Conservation (phyloP, 2,113 vertebrate species). For the Coregonus clupeaformis region DNA sequence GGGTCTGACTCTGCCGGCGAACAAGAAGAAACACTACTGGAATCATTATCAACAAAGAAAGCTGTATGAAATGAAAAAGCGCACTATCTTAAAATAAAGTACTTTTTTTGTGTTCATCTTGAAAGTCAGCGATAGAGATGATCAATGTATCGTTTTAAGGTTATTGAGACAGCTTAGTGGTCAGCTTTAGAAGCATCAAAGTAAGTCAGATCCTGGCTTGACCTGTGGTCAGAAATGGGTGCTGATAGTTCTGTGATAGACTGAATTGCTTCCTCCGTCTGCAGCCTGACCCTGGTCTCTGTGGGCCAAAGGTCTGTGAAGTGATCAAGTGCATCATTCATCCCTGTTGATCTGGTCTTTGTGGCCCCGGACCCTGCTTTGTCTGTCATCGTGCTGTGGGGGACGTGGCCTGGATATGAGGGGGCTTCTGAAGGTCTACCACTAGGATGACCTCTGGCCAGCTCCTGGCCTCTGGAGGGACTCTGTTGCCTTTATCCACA, state of each 20-base stretch:
- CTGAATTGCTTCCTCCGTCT: constrained; percentile 26
- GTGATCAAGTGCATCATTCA: constrained; percentile 63
- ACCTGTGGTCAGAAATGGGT: constrained; percentile 21
- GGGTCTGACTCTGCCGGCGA: constrained; percentile 25
- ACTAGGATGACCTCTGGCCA: constrained; percentile 53
- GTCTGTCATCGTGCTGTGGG: constrained; percentile 13
- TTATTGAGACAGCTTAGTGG: constrained; percentile 9
- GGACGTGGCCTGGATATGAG: constrained; percentile 52
- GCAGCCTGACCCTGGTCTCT: constrained; percentile 59
- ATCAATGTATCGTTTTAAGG: background rate
- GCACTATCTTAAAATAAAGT: constrained; percentile 16
- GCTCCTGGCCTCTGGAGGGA: constrained; percentile 36
- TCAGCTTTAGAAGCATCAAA: constrained; percentile 22
- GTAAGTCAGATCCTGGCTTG: constrained; percentile 14
- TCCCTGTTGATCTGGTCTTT: constrained; percentile 55
- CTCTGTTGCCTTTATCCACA: constrained; percentile 18
- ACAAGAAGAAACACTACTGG: constrained; percentile 55
- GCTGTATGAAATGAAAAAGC: background rate
- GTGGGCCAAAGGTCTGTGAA: constrained; percentile 60
- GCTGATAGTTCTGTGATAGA: constrained; percentile 24
- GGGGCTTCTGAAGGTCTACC: constrained; percentile 38
- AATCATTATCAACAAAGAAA: constrained; percentile 61
- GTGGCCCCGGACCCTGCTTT: constrained; percentile 34
- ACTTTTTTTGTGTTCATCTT: constrained; percentile 13
- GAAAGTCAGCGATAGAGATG: constrained; percentile 6